phyloP scores from a whole-genome alignment of 2,113 vertebrate genomes.

The Python bivittatus region DNA sequence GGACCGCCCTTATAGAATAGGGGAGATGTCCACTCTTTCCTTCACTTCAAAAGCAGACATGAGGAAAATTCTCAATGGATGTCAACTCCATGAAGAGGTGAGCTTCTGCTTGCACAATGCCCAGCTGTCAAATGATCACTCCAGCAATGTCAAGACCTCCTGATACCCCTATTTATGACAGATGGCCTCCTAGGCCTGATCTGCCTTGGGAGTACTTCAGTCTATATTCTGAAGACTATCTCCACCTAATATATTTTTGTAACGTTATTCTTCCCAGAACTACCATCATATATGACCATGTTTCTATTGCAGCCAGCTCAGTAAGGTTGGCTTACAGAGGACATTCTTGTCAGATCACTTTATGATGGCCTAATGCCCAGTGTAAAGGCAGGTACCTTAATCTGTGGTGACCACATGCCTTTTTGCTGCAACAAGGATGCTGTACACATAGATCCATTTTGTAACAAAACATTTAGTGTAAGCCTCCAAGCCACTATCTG shows the following conservation, averaged over 20 bases:
- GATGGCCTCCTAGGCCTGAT: not conserved
- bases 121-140: not conserved
- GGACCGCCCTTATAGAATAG: not conserved
- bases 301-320: not conserved
- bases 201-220: not conserved
- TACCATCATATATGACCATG: not conserved
- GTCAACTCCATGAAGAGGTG: not conserved
- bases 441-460: not conserved
- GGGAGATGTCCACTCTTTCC: not conserved
- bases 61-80: not conserved
- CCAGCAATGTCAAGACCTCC: not conserved
- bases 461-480: not conserved
- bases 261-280: not conserved
- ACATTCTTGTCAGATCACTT: not conserved
- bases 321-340: not conserved
- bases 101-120: not conserved
- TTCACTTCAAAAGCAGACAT: not conserved
- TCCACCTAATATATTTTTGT: not conserved
- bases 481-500: not conserved
- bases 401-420: not conserved
- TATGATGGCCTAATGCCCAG: not conserved
- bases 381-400: not conserved
- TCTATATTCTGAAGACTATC: not conserved
- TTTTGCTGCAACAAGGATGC: not conserved
- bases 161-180: not conserved